Conservation (phyloP, 2,797 vertebrate genomes). For the Acanthurus leucopareius region DNA sequence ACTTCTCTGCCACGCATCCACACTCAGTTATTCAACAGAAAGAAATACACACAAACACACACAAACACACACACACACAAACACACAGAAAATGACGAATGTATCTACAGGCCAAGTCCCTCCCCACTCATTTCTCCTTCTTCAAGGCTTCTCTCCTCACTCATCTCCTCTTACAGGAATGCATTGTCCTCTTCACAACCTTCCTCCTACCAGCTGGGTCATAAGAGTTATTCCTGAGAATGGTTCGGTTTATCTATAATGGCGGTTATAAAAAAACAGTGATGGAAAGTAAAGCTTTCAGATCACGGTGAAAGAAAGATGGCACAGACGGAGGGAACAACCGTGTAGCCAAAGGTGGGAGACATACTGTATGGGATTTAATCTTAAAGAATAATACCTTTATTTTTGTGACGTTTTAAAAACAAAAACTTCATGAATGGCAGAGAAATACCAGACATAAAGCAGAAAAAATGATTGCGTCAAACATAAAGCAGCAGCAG, state of each 20-base stretch:
- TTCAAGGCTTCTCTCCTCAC: conserved; percentile 28
- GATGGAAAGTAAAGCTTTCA: conserved; percentile 14
- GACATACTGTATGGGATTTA: not conserved
- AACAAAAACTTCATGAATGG: not conserved
- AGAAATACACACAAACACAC: not conserved
- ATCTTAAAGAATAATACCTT: conserved; percentile 12
- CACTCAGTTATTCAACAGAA: conserved; percentile 13
- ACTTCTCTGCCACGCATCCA: conserved; percentile 1
- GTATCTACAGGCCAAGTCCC: conserved; percentile 22
- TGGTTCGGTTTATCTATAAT: conserved; percentile 20
- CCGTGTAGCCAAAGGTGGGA: conserved; percentile 1
- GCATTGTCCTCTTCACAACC: conserved; percentile 44
- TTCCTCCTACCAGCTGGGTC: conserved; percentile 46
- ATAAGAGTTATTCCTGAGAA: conserved; percentile 44
- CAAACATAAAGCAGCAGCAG: conserved; percentile 13
- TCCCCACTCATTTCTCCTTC: conserved; percentile 2
- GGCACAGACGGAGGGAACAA: not conserved
- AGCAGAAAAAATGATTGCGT: not conserved
- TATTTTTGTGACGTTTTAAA: not conserved
- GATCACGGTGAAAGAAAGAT: not conserved
- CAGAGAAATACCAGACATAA: not conserved
- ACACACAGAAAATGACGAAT: conserved; percentile 20
- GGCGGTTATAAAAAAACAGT: conserved; percentile 2
- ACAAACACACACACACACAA: no score
- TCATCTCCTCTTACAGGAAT: conserved; percentile 36